Conservation (phyloP, 2,797 vertebrate species). For the Brachyrhaphis roseni region DNA sequence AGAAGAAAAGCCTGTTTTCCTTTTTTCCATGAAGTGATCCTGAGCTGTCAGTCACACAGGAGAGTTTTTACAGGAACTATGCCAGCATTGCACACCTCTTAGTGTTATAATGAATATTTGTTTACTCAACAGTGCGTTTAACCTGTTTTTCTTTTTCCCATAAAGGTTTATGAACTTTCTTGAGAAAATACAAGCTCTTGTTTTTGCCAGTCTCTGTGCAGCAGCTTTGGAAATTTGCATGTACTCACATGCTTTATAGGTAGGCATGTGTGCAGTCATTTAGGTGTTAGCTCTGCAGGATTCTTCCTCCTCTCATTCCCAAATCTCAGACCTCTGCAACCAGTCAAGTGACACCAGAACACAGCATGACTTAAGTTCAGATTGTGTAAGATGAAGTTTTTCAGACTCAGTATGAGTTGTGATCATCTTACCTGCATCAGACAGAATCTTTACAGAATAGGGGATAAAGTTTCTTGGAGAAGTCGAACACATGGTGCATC, state of each 20-base stretch:
- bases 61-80: conserved; percentile 20
- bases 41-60: conserved; percentile 23
- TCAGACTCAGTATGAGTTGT: neutral
- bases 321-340: conserved; percentile 42
- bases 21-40: conserved; percentile 39
- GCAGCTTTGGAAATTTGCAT: conserved; percentile 26
- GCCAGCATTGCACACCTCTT: conserved; percentile 14
- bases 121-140: neutral
- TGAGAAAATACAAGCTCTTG: conserved; percentile 10
- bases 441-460: neutral
- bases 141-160: conserved; percentile 12
- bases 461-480: neutral
- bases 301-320: conserved; percentile 44
- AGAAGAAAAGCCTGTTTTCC: conserved; percentile 51
- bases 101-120: conserved; percentile 7
- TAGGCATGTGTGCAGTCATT: conserved; percentile 1
- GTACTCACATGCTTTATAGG: conserved; percentile 15
- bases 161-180: neutral
- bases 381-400: neutral
- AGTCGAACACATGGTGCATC: neutral
- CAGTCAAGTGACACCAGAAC: conserved; percentile 47
- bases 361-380: conserved; percentile 19
- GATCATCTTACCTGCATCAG: neutral
- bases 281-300: conserved; percentile 49
- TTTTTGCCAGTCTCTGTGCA: neutral